Base-by-base conservation (phyloP, 2,888 invertebrate species). In the Diploptera punctata region DNA sequence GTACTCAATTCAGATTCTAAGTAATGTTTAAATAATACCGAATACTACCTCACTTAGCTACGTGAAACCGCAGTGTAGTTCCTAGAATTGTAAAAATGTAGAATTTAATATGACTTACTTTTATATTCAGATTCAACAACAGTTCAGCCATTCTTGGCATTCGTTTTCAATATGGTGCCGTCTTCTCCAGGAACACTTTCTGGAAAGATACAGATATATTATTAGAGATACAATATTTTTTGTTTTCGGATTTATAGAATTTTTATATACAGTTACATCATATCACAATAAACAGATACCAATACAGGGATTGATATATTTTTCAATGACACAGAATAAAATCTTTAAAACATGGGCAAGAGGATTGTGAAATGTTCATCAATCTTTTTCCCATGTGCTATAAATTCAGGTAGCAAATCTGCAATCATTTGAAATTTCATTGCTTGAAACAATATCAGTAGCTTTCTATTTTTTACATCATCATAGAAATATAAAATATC, bases 201-300 rank as follows among this genome's bases (percentile, higher is more conserved):
- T 65, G 65, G 65, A 69, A 60, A 69, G 69, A 69, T 69, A 54
- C 43, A 60, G 18, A 60, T 69, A 69, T 69, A 69, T 60, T 69
- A 60, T 43, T 57, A 44, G 57, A 68, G 38, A 68, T 69, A 69
- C 69, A 69, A 26, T 69, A 69, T 54, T 65, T 29, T 47, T n/a
- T 26, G 43, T 65, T 65, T 5, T 44, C 44, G 29, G 43, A 61
- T 70, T 70, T 70, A 60, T 70, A 70, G 70, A 70, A 70, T 62
- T 62, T 70, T 70, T 70, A 70, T 70, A 70, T 65, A 33, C 65
- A 65, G 49, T 70, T 70, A 65, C 62, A 62, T 61, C 70, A 70
- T 70, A 70, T 70, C 70, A 70, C 33, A 19, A 31, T 38, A 44
- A 33, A 65, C 38, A 47, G 38, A 70, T 65, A 65, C 24, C 62